These are phyloP conservation scores for Andrena cerasifolii DNA, from an alignment of 1,140 invertebrate species.

Conservation along the genomic window DNA sequence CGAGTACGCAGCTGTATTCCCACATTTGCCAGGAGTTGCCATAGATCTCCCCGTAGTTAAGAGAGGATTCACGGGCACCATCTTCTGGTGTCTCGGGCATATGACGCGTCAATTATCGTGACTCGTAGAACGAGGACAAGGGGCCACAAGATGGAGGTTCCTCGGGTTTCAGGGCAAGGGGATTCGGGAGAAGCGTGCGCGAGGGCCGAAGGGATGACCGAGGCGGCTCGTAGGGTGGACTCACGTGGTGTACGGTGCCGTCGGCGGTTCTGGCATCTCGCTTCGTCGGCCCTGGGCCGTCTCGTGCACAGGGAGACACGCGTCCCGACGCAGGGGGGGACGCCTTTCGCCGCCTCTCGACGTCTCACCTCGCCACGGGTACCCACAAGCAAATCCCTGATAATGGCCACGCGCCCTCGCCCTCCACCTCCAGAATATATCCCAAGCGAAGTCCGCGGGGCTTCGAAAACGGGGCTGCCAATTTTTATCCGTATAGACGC, in stretches of 20 bases:
- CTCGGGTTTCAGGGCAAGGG: constrained; percentile 58
- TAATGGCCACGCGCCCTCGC: constrained; percentile 70
- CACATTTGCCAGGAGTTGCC: constrained; percentile 30
- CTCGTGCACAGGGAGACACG: constrained; percentile 64
- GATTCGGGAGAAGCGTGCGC: constrained; percentile 32
- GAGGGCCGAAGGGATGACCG: constrained; percentile 30
- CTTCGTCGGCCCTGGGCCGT: constrained; percentile 62
- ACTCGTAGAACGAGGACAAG: constrained; percentile 74
- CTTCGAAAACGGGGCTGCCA: constrained; percentile 38
- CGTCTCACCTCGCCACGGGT: constrained; percentile 73
- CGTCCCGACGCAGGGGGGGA: constrained; percentile 75
- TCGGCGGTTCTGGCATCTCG: constrained; percentile 74
- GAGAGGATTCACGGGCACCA: constrained; percentile 53
- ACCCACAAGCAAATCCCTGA: constrained; percentile 72
- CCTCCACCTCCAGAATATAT: constrained; percentile 44
- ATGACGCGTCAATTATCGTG: constrained; percentile 73
- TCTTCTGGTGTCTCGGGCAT: constrained; percentile 60
- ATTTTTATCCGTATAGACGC: constrained; percentile 44
- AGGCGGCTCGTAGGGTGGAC: constrained; percentile 56
- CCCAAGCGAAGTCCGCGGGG: constrained; percentile 26
- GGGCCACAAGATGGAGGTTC: constrained; percentile 77
- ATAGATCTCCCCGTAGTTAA: constrained; percentile 14
- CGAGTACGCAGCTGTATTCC: constrained; percentile 16
- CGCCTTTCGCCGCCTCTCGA: constrained; percentile 71
- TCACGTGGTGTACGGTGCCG: constrained; percentile 78